These are phyloP conservation scores for Seriola dumerili DNA, from an alignment of 2,113 vertebrate species.

Conservation along the genomic window DNA sequence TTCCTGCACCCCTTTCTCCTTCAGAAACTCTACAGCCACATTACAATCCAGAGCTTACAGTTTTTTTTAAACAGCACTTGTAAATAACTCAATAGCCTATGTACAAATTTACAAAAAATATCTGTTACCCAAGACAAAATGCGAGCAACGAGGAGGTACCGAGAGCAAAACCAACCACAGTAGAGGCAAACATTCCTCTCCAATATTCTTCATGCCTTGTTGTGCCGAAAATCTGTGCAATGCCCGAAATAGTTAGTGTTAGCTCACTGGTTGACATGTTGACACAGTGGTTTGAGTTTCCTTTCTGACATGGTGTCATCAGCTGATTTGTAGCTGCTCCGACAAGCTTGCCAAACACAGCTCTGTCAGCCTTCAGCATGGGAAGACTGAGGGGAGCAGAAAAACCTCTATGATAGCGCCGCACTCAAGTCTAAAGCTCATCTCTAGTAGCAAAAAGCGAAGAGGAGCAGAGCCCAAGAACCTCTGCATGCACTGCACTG, in stretches of 20 bases:
- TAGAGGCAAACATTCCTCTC: constrained; percentile 51
- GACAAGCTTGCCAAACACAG: constrained; percentile 60
- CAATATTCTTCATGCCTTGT: constrained; percentile 46
- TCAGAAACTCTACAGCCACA: constrained; percentile 64
- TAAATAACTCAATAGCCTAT: constrained; percentile 71
- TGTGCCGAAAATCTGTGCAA: constrained; percentile 60
- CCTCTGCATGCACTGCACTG: constrained; percentile 79
- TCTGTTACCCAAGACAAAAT: constrained; percentile 58
- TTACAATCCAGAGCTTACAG: constrained; percentile 60
- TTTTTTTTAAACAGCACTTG: constrained; percentile 70
- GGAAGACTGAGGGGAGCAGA: constrained; percentile 55
- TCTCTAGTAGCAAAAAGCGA: constrained; percentile 74
- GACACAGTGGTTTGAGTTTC: constrained; percentile 66
- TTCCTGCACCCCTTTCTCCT: constrained; percentile 65
- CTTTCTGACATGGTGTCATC: constrained; percentile 55
- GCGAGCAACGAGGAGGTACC: constrained; percentile 60
- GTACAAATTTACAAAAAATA: constrained; percentile 81
- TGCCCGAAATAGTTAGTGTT: constrained; percentile 49
- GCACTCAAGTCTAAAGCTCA: constrained; percentile 70
- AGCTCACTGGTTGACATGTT: constrained; percentile 57
- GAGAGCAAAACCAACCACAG: constrained; percentile 66
- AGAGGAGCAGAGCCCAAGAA: constrained; percentile 80
- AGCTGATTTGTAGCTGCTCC: constrained; percentile 61
- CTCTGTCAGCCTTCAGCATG: constrained; percentile 62
- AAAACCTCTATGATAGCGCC: constrained; percentile 59